These are phyloP conservation scores for Corydoras maculifer DNA, from an alignment of 2,113 vertebrate species.

Conservation along the genomic window DNA sequence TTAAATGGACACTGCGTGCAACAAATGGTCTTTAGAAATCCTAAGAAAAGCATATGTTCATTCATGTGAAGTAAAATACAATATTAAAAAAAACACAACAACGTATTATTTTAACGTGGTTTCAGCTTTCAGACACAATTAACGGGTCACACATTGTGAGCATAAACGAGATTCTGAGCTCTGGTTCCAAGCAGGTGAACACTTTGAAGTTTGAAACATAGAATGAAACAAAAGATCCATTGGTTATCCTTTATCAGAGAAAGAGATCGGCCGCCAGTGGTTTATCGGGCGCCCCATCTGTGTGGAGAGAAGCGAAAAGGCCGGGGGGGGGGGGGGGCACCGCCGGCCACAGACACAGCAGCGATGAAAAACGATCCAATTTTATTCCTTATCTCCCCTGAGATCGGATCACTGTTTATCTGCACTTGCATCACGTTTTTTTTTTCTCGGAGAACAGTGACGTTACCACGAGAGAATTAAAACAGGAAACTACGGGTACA, in stretches of 20 bases:
- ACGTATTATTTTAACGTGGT: too few relatives aligned
- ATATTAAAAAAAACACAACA: too few relatives aligned
- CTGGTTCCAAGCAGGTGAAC: slow-evolving; percentile 29
- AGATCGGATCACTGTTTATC: slow-evolving; percentile 72
- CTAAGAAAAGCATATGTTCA: too few relatives aligned
- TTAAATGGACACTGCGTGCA: slow-evolving; percentile 27
- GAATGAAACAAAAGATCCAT: slow-evolving; percentile 61
- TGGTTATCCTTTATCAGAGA: slow-evolving; percentile 61
- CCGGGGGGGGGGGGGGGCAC: slow-evolving; percentile 50
- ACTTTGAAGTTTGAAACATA: slow-evolving; percentile 62
- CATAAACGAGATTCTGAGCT: neutral
- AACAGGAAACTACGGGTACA: slow-evolving; percentile 18
- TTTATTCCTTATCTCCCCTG: slow-evolving; percentile 67
- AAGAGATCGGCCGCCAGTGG: slow-evolving; percentile 58
- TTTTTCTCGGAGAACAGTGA: slow-evolving; percentile 62
- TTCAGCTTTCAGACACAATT: too few relatives aligned
- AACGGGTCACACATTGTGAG: too few relatives aligned
- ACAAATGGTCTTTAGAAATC: too few relatives aligned
- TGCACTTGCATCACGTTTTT: slow-evolving; percentile 62
- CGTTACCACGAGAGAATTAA: slow-evolving; percentile 63
- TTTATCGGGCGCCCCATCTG: slow-evolving; percentile 67
- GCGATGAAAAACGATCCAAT: slow-evolving; percentile 70
- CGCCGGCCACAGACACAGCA: slow-evolving; percentile 65
- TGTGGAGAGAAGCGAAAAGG: slow-evolving; percentile 66
- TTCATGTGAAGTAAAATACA: too few relatives aligned